Percentiles rank a stretch among this genome's conserved stretches.
These are phyloP conservation scores for Baryphthengus martii DNA, from an alignment of 2,113 vertebrate genomes.

Conservation along the genomic window DNA sequence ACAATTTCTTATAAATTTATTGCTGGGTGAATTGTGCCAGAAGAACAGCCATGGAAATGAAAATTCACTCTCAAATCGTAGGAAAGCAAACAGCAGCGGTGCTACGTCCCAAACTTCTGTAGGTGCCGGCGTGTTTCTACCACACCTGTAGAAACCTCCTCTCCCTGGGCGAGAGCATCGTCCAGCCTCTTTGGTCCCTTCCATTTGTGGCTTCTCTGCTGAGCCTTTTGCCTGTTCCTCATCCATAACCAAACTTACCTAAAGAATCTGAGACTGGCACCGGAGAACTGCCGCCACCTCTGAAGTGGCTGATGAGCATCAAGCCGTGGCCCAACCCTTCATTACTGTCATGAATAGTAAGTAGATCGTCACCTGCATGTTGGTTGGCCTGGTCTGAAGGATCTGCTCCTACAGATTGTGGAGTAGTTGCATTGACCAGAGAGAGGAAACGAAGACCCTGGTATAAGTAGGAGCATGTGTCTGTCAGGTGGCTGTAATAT, in stretches of 20 bases:
- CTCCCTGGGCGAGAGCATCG: background rate
- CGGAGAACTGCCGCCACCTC: background rate
- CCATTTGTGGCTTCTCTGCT: background rate
- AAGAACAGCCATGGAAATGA: background rate
- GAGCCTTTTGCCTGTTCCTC: background rate
- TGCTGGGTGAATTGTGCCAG: background rate
- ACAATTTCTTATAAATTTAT: constrained; percentile 8
- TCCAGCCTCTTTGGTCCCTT: background rate
- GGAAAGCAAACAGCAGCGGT: background rate
- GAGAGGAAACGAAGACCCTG: background rate
- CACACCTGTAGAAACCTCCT: background rate
- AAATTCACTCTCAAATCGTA: background rate
- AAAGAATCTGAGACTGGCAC: background rate
- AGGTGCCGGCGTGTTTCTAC: background rate
- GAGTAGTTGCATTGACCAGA: background rate
- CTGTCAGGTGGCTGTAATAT: background rate
- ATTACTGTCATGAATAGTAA: background rate
- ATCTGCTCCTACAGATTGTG: background rate
- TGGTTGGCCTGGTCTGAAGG: background rate
- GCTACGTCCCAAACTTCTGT: background rate
- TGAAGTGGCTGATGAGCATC: background rate
- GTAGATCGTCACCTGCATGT: accelerated
- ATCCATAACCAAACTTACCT: background rate
- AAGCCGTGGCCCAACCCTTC: background rate
- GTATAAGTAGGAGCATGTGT: background rate